These are phyloP conservation scores for Tautogolabrus adspersus DNA, from an alignment of 2,113 vertebrate species.

Conservation along the genomic window DNA sequence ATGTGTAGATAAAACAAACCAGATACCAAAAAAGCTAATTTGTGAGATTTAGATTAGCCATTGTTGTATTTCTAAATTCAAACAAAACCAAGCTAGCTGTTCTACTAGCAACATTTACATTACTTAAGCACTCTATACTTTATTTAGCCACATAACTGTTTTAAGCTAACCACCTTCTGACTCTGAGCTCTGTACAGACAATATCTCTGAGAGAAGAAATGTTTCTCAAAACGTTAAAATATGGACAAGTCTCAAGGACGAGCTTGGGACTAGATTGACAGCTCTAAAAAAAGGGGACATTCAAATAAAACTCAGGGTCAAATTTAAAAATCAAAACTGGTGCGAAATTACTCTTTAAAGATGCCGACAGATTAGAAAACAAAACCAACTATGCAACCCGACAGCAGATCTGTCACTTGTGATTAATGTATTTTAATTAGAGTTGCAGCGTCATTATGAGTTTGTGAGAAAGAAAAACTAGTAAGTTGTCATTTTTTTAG, in stretches of 20 bases:
- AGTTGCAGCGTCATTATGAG: neutral
- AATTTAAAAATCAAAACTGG: conserved; percentile 39
- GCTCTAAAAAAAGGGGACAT: conserved; percentile 6
- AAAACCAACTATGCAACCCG: conserved; percentile 64
- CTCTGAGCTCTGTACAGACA: too few relatives aligned
- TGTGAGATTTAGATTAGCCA: neutral
- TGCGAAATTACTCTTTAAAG: conserved; percentile 21
- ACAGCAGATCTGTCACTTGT: conserved; percentile 38
- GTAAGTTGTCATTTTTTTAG: conserved; percentile 14
- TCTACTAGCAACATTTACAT: neutral
- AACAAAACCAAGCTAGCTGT: neutral
- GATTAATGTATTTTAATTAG: neutral
- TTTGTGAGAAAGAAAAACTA: conserved; percentile 11
- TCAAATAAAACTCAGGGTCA: conserved; percentile 50
- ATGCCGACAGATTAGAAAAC: conserved; percentile 24
- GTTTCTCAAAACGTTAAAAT: neutral
- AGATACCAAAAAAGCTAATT: too few relatives aligned
- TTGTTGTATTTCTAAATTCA: neutral
- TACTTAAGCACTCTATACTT: neutral
- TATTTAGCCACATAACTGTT: too few relatives aligned
- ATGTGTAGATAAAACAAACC: too few relatives aligned
- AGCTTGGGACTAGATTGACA: conserved; percentile 1
- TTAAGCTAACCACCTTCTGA: too few relatives aligned
- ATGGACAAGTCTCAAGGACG: neutral
- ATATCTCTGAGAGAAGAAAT: too few relatives aligned